A percentile compares a stretch with the other conserved stretches of the same genome.
Evolutionary conservation across 2,113 vertebrate genomes (phyloP).

Genomic region (Hiodon tergisus): DNA sequence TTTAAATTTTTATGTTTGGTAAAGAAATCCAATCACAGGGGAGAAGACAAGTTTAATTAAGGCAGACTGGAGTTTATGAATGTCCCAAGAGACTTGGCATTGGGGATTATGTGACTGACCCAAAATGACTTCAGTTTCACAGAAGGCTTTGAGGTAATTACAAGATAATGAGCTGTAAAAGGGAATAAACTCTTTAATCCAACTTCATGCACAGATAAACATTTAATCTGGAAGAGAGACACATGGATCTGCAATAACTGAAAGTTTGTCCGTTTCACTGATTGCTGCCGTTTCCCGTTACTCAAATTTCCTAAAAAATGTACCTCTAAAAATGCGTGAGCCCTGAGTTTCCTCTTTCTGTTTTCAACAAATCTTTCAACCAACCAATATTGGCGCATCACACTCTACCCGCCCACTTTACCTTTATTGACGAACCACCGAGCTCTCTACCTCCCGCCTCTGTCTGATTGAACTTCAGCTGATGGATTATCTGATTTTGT

Average conservation of each 20-base stretch:
- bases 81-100: not conserved
- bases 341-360: too few relatives aligned
- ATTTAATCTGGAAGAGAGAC: slow-evolving; percentile 6
- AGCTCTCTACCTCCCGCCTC: not conserved
- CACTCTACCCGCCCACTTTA: not conserved
- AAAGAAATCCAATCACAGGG: not conserved
- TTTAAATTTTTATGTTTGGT: not conserved
- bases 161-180: slow-evolving; percentile 16
- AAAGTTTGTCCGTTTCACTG: not conserved
- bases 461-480: not conserved
- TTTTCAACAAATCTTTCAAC: too few relatives aligned
- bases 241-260: not conserved
- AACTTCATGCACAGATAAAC: slow-evolving; percentile 10
- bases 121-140: not conserved
- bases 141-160: slow-evolving; percentile 11
- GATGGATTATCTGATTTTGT: slow-evolving; percentile 33
- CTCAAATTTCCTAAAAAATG: slow-evolving; percentile 3
- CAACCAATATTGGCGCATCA: not conserved
- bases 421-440: not conserved
- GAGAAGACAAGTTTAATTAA: slow-evolving; percentile 12
- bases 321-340: not conserved
- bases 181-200: slow-evolving; percentile 15
- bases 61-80: slow-evolving; percentile 5
- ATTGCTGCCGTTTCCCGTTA: slow-evolving; percentile 2
- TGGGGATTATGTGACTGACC: not conserved